A percentile compares a stretch with the other conserved stretches of the same genome.
phyloP scores from a whole-genome alignment of 2,888 invertebrate species.

The Tetranychus piercei region DNA sequence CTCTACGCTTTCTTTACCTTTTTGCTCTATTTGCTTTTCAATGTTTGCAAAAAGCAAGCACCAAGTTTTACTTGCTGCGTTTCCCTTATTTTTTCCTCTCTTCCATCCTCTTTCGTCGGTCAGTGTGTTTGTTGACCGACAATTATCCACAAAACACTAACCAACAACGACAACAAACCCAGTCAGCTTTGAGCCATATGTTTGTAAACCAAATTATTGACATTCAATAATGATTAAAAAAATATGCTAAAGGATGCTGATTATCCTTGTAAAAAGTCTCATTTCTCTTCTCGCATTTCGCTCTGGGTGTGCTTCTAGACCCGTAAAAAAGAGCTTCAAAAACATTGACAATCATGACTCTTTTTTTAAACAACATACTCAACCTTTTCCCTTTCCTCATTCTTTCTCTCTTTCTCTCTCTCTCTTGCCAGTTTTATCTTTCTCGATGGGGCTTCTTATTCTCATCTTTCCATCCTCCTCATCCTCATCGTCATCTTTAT shows the following conservation, averaged over 20 bases:
- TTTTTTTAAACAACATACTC: not conserved
- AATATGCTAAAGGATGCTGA: constrained; percentile 2
- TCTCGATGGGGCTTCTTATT: constrained; percentile 7
- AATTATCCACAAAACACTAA: not conserved
- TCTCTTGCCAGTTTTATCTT: not conserved
- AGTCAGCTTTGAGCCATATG: not conserved
- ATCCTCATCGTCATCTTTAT: not conserved
- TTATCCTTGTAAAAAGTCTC: not conserved
- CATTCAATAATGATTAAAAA: not conserved
- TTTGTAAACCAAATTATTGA: not conserved
- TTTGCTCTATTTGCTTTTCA: not conserved
- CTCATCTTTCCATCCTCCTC: constrained; percentile 1
- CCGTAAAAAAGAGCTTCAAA: not conserved
- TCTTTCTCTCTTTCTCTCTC: not conserved
- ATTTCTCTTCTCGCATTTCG: not conserved
- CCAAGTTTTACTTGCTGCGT: not conserved
- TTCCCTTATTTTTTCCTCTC: not conserved
- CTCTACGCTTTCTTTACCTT: not conserved
- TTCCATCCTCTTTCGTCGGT: not conserved
- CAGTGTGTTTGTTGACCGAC: constrained; percentile 1
- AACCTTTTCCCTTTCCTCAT: not conserved
- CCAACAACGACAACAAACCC: not conserved
- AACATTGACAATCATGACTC: not conserved
- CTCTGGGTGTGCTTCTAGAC: not conserved
- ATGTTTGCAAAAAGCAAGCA: not conserved